Evolutionary conservation across 2,113 vertebrate species (phyloP).

Genomic region (Nanger granti): DNA sequence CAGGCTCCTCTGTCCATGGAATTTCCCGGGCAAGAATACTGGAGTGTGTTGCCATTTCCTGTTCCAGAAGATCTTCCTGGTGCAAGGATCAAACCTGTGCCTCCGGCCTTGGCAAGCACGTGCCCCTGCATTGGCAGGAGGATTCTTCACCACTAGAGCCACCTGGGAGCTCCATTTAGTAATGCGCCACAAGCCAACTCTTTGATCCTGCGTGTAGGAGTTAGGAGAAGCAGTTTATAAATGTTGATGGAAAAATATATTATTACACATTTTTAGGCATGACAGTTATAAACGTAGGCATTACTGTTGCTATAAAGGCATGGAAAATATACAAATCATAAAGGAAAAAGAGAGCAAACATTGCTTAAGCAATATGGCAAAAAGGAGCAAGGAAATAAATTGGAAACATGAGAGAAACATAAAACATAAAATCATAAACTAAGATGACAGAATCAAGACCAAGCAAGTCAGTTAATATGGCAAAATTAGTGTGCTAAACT

Average conservation of each 20-base stretch:
- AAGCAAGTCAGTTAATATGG: not conserved
- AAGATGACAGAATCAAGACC: not conserved
- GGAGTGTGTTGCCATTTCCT: not conserved
- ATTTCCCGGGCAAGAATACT: not conserved
- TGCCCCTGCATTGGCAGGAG: not conserved
- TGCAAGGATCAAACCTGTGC: not conserved
- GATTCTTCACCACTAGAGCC: not conserved
- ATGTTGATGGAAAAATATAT: not conserved
- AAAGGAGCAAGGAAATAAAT: not conserved
- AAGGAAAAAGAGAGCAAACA: not conserved
- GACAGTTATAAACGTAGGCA: not conserved
- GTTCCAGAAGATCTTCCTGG: not conserved
- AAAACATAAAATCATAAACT: not conserved
- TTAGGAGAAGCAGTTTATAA: too few species aligned
- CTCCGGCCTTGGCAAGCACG: not conserved
- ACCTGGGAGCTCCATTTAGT: not conserved
- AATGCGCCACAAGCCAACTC: not conserved
- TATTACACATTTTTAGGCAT: not conserved
- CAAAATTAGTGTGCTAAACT: not conserved
- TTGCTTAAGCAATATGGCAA: not conserved
- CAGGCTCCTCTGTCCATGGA: not conserved
- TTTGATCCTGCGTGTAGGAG: not conserved
- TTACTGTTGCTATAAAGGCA: not conserved
- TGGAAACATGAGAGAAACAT: not conserved
- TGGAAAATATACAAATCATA: not conserved